Evolutionary conservation across 2,888 invertebrate species (phyloP).

Genomic region (Caradrina clavipalpis): DNA sequence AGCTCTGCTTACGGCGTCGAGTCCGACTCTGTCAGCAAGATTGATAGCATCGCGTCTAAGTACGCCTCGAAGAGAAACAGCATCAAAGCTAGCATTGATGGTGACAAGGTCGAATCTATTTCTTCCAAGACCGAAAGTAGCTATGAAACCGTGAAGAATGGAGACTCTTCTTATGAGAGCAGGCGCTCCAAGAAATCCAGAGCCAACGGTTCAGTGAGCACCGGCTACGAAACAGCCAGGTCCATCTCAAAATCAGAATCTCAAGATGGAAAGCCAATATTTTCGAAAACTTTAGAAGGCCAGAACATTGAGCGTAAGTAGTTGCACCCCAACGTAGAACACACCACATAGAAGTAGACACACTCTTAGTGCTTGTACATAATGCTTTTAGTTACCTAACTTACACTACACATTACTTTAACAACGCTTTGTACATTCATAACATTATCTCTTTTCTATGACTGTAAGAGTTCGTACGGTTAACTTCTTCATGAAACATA

Average conservation of each 20-base stretch:
- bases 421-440: constrained; percentile 77
- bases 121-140: constrained; percentile 78
- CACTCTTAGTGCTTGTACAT: constrained; percentile 88
- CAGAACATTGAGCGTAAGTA: constrained; percentile 95
- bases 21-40: constrained; percentile 67
- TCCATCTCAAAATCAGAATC: constrained; percentile 79
- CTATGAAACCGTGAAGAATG: constrained; percentile 78
- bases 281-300: constrained; percentile 94
- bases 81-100: constrained; percentile 73
- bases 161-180: constrained; percentile 77
- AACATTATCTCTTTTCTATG: constrained; percentile 56
- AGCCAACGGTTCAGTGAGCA: constrained; percentile 80
- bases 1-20: constrained; percentile 57
- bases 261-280: constrained; percentile 92
- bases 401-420: constrained; percentile 85
- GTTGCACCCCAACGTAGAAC: constrained; percentile 58
- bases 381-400: constrained; percentile 86
- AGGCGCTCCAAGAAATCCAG: constrained; percentile 79
- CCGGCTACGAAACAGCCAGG: constrained; percentile 72
- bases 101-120: constrained; percentile 74
- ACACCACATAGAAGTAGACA: constrained; percentile 76
- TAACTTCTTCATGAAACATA: constrained; percentile 28
- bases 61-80: constrained; percentile 72
- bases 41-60: constrained; percentile 73
- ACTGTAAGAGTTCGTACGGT: constrained; percentile 78